Evolutionary conservation across 1,140 invertebrate genomes (phyloP).

Genomic region (Eriosoma lanigerum): DNA sequence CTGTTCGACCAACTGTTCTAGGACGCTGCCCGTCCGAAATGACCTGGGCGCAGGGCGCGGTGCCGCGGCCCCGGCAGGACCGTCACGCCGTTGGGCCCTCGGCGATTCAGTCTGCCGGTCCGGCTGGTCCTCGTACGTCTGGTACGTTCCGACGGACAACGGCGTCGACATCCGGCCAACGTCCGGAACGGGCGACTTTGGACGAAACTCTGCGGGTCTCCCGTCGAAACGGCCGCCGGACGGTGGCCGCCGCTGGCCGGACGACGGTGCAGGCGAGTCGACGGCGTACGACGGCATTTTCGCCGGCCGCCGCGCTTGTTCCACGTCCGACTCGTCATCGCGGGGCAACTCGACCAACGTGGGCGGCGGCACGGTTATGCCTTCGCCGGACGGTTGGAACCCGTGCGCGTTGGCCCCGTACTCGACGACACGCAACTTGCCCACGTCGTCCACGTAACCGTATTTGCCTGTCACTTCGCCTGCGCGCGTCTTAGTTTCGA

Average conservation of each 20-base stretch:
- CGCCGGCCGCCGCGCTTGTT: background rate
- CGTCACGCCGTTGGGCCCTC: too few relatives aligned
- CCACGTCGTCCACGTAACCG: conserved; percentile 81
- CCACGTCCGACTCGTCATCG: background rate
- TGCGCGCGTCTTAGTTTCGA: conserved; percentile 76
- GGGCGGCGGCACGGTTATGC: conserved; percentile 78
- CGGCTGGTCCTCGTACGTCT: background rate
- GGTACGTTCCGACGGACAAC: background rate
- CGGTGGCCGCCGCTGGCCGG: background rate
- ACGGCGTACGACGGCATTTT: background rate
- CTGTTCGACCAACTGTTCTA: background rate
- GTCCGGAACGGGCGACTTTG: background rate
- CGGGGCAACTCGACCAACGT: conserved; percentile 64
- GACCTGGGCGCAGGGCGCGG: background rate
- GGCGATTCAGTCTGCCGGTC: background rate
- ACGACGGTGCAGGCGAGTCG: background rate
- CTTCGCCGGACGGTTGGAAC: conserved; percentile 82
- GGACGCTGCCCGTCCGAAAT: background rate
- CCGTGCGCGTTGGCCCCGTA: conserved; percentile 85
- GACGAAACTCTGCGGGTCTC: background rate
- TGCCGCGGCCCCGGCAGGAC: background rate
- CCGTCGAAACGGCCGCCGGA: background rate
- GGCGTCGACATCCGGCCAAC: background rate
- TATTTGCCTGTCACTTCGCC: conserved; percentile 84
- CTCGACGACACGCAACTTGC: conserved; percentile 79